Evolutionary conservation across 2,797 vertebrate species (phyloP).

Genomic region (Euphonia xanthogaster): DNA sequence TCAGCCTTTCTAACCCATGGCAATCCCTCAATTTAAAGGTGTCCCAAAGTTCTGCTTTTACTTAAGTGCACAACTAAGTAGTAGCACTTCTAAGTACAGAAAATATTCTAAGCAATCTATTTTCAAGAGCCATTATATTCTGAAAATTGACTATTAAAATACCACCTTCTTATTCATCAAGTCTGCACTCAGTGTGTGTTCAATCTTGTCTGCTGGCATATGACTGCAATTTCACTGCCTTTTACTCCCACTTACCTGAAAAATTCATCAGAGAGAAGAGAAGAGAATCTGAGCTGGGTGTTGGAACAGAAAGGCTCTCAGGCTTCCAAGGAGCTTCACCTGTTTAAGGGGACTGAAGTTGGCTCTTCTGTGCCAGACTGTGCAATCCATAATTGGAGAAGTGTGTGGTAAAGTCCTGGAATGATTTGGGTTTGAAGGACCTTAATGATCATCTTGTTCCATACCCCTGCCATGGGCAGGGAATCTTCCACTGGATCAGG

Average conservation of each 20-base stretch:
- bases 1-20: background rate
- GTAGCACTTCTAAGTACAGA: slow-evolving; percentile 12
- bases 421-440: background rate
- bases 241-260: slow-evolving; percentile 59
- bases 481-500: background rate
- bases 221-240: slow-evolving; percentile 54
- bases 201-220: slow-evolving; percentile 48
- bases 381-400: background rate
- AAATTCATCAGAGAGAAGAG: background rate
- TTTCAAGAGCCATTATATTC: slow-evolving; percentile 36
- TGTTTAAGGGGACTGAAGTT: background rate
- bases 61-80: background rate
- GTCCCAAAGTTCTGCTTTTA: background rate
- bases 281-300: background rate
- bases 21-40: background rate
- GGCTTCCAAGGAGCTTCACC: background rate
- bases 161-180: slow-evolving; percentile 50
- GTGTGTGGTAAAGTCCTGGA: background rate
- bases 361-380: background rate
- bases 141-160: slow-evolving; percentile 61
- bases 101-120: slow-evolving; percentile 50
- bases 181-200: slow-evolving; percentile 13
- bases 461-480: background rate
- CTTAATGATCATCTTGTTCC: background rate
- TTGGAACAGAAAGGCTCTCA: background rate